A percentile compares a stretch with the other conserved stretches of the same genome.
These are phyloP conservation scores for Vulpes lagopus DNA, from an alignment of 2,113 vertebrate species.

Conservation along the genomic window DNA sequence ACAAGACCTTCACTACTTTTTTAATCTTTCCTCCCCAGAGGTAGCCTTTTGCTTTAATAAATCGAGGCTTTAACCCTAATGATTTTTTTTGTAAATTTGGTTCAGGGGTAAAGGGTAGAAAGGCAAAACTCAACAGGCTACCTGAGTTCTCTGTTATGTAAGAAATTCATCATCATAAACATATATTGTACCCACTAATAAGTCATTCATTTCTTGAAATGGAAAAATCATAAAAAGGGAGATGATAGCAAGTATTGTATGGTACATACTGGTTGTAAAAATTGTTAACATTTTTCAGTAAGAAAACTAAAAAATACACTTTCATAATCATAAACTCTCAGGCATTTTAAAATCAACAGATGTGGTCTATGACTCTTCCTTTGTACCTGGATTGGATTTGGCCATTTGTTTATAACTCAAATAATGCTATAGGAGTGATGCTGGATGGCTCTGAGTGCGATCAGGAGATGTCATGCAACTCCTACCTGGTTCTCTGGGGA, in stretches of 20 bases:
- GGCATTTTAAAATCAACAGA: constrained; percentile 23
- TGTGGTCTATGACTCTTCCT: not conserved
- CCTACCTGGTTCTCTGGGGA: not conserved
- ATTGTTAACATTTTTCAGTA: not conserved
- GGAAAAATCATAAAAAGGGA: not conserved
- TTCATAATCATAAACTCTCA: not conserved
- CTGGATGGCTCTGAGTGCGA: not conserved
- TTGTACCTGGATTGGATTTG: not conserved
- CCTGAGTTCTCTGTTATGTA: constrained; percentile 12
- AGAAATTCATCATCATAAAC: constrained; percentile 52
- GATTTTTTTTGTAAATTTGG: constrained; percentile 44
- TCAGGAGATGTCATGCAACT: not conserved
- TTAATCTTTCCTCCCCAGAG: constrained; percentile 59
- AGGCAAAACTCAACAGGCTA: constrained; percentile 54
- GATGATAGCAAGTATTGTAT: not conserved
- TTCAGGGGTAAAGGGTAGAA: constrained; percentile 65
- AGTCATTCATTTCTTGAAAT: not conserved
- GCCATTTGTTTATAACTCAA: constrained; percentile 9
- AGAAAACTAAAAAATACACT: not conserved
- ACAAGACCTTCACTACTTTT: constrained; percentile 66
- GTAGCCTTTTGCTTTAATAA: constrained; percentile 71
- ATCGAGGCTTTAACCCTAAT: constrained; percentile 69
- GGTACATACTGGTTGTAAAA: not conserved
- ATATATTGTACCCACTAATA: not conserved
- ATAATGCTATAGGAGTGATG: not conserved